Conservation (phyloP, 2,113 vertebrate species). For the Columba janthina region DNA sequence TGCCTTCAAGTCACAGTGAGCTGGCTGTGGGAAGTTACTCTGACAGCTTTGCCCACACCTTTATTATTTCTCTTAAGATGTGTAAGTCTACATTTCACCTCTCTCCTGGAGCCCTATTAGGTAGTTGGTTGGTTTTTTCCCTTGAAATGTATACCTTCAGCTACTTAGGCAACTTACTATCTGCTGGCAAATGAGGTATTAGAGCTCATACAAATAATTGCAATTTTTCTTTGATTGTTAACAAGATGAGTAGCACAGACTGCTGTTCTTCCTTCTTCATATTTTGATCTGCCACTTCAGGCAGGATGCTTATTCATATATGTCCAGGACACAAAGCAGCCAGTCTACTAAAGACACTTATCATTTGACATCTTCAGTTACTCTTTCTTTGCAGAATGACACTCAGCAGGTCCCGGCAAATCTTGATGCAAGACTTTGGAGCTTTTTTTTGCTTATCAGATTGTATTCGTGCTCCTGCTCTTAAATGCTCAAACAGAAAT, state of each 20-base stretch:
- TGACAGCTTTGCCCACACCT: conserved; percentile 25
- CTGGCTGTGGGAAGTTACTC: background rate
- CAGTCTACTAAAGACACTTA: background rate
- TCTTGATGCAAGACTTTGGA: background rate
- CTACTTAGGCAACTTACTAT: background rate
- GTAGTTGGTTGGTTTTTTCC: background rate
- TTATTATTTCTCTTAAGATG: conserved; percentile 34
- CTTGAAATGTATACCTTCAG: background rate
- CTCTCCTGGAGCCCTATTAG: background rate
- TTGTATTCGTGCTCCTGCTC: background rate
- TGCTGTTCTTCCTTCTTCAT: background rate
- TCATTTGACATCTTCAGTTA: background rate
- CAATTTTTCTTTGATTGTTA: conserved; percentile 4
- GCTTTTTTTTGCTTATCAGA: background rate
- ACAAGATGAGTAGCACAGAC: background rate
- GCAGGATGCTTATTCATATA: background rate
- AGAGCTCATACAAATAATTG: background rate
- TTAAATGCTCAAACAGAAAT: background rate
- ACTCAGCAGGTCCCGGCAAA: background rate
- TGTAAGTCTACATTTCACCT: conserved; percentile 10
- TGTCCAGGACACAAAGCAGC: background rate
- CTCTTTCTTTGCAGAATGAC: background rate
- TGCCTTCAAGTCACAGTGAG: background rate
- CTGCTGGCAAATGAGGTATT: background rate
- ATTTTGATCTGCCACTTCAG: background rate